Evolutionary conservation across 2,113 vertebrate genomes (phyloP), one percentile per base, ranked within the genome.

Genomic region (Mellivora capensis): DNA sequence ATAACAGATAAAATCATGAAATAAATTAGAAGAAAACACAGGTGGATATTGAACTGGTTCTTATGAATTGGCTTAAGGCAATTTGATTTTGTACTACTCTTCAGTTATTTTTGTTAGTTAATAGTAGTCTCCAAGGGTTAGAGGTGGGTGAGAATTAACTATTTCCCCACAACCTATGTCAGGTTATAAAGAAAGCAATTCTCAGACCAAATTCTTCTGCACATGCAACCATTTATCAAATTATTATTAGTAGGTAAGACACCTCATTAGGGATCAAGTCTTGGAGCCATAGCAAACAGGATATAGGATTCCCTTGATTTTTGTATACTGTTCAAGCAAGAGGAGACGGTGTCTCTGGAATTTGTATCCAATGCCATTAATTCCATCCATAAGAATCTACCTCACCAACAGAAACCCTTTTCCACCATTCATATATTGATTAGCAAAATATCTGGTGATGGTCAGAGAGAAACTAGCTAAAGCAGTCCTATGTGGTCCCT

Each of bases 11-110:
- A 97, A 96, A 59, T 39, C 14, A 44, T 76, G 18, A 93, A 93
- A 82, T 74, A 96, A 79, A 95, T 93, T 8, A 76, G 90, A 96
- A 77, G 54, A 88, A 67, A 74, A 79, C 54, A 39, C 21, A 82
- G n/a, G 39, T 96, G 31, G 10, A n/a, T 91, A 82, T 69, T 67
- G 74, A 80, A 90, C 23, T 54, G 27, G 69, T 76, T 89, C 37
- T 79, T 20, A 15, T 14, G 49, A 94, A 82, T 25, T 72, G 34
- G 3, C 12, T 23, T 87, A 74, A 91, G 23, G 14, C 34, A 42
- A 20, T 29, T 62, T 72, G 29, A 79, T 44, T 29, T 80, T 67
- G 2, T 17, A 52, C 4, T 49, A 7, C 23, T 59, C 86, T 91
- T 88, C 39, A 25, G 49, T 67, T 85, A 54, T 64, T 86, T 83